Evolutionary conservation across 2,797 vertebrate species (phyloP), one percentile per base, ranked within the genome.

Genomic region (Gymnodraco acuticeps): DNA sequence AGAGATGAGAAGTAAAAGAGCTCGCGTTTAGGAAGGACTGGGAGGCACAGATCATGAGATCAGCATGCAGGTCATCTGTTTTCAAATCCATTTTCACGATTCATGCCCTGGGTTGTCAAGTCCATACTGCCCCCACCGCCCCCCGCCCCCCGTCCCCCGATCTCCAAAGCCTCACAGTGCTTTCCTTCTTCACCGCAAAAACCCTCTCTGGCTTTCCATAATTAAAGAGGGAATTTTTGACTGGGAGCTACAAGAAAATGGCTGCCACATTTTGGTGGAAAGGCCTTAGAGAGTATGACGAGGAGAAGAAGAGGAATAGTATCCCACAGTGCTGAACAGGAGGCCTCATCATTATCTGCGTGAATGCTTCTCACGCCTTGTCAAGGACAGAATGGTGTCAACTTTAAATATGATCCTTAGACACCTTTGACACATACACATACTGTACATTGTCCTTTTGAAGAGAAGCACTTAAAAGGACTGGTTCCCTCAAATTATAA

Each of bases 1-100:
- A 64, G 73, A 83, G 72, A 86, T 75, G 81, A 78, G 76, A 86
- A 83, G 82, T 72, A 80, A 91, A 38, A 90, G 75, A n/a, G 87
- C 75, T 89, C 92, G 92, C 93, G 83, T 93, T 89, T 86, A 83
- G 80, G 80, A 83, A 88, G 72, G 86, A 90, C 90, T 90, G 81
- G 83, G 83, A 93, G 92, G 90, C 93, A 95, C 92, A 92, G 94
- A 96, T 95, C 96, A 94, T 85, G 87, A 95, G 95, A 96, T 95
- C 94, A 96, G 94, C 95, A 94, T 86, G 94, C 94, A 96, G 96
- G 96, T 96, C 95, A 96, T 96, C 94, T 94, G 92, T 95, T 96
- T 92, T 94, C 90, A 96, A 96, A 96, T 94, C 94, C 94, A 94
- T 96, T 96, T 91, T 90, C 88, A 89, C 86, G 19, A 91, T 89